phyloP scores from a whole-genome alignment of 2,888 invertebrate genomes.

The Sinelater perroti region DNA sequence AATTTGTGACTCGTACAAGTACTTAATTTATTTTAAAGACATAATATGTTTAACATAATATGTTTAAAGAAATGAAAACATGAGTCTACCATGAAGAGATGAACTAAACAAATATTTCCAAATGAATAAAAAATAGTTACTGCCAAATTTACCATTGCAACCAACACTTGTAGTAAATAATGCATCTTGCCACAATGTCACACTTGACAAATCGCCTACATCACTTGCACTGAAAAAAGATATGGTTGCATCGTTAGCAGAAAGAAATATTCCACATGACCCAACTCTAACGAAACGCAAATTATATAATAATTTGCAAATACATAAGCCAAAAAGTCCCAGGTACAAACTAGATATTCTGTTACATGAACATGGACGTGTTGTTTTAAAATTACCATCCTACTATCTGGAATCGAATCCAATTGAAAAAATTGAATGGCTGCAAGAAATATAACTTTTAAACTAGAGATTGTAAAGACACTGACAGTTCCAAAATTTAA shows the following conservation, averaged over 20 bases:
- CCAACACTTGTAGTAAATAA: constrained; percentile 44
- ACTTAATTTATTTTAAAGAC: too few relatives aligned
- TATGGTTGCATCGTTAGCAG: constrained; percentile 37
- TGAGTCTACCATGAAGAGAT: not conserved
- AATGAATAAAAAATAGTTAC: constrained; percentile 20
- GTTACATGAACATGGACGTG: constrained; percentile 27
- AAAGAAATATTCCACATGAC: constrained; percentile 30
- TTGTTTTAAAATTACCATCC: constrained; percentile 32
- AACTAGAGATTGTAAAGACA: too few relatives aligned
- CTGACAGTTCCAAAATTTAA: too few relatives aligned
- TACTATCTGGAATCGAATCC: constrained; percentile 36
- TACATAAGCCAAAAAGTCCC: constrained; percentile 33
- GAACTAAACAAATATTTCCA: constrained; percentile 2
- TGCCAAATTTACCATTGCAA: constrained; percentile 37
- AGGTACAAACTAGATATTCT: constrained; percentile 38
- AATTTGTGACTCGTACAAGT: too few relatives aligned
- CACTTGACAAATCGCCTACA: constrained; percentile 26
- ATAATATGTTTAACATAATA: too few relatives aligned
- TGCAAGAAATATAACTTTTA: too few relatives aligned
- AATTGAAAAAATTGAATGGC: too few relatives aligned
- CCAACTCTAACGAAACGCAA: constrained; percentile 38
- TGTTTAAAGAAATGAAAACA: too few relatives aligned
- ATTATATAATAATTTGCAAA: constrained; percentile 32
- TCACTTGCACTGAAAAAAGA: constrained; percentile 32
- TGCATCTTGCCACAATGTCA: constrained; percentile 39